Evolutionary conservation across 1,140 invertebrate genomes (phyloP).

Genomic region (Macrostomum lignano): DNA sequence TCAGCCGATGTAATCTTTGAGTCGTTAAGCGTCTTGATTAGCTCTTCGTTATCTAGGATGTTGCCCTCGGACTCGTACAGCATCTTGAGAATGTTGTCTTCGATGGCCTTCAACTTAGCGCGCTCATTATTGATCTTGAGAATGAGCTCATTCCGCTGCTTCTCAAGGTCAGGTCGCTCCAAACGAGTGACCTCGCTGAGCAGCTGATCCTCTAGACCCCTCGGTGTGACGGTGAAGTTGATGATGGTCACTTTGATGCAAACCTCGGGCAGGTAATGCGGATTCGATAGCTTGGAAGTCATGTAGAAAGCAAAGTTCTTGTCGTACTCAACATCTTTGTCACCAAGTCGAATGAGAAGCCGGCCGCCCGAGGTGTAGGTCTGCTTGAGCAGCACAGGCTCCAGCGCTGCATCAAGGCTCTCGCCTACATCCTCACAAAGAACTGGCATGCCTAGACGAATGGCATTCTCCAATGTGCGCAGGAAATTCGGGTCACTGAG

Average conservation of each 20-base stretch:
- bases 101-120: slow-evolving; percentile 42
- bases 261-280: slow-evolving; percentile 26
- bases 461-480: slow-evolving; percentile 23
- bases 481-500: slow-evolving; percentile 34
- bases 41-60: slow-evolving; percentile 26
- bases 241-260: slow-evolving; percentile 29
- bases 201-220: slow-evolving; percentile 54
- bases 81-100: slow-evolving; percentile 25
- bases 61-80: slow-evolving; percentile 27
- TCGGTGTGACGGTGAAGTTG: slow-evolving; percentile 27
- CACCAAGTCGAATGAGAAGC: slow-evolving; percentile 21
- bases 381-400: slow-evolving; percentile 29
- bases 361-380: slow-evolving; percentile 21
- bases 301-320: slow-evolving; percentile 34
- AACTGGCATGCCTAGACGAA: slow-evolving; percentile 25
- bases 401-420: slow-evolving; percentile 25
- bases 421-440: slow-evolving; percentile 26
- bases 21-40: slow-evolving; percentile 25
- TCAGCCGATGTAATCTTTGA: slow-evolving; percentile 26
- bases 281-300: slow-evolving; percentile 28
- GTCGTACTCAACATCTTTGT: slow-evolving; percentile 32
- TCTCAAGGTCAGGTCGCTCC: slow-evolving; percentile 51
- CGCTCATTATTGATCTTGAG: slow-evolving; percentile 53
- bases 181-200: slow-evolving; percentile 25
- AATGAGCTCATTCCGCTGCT: slow-evolving; percentile 45